Conservation (phyloP, 2,797 vertebrate genomes). For the Sphaeramia orbicularis region DNA sequence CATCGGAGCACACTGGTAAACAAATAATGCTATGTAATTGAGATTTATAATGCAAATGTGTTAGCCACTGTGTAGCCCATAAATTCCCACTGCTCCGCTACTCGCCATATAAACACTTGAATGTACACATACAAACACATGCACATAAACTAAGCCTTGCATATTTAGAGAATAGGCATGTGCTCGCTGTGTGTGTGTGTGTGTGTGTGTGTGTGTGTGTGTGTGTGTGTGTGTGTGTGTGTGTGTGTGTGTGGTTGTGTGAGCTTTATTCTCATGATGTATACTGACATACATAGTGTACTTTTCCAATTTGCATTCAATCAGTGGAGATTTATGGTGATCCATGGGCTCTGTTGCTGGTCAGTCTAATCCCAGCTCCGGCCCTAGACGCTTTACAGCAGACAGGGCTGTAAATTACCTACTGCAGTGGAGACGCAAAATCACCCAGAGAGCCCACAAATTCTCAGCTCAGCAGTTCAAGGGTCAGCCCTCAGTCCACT, state of each 20-base stretch:
- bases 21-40: conserved; percentile 85
- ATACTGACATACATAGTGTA: conserved; percentile 77
- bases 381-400: conserved; percentile 73
- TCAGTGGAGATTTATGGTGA: conserved; percentile 83
- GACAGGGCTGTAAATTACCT: conserved; percentile 82
- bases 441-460: conserved; percentile 63
- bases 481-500: conserved; percentile 65
- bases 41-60: conserved; percentile 85
- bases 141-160: conserved; percentile 57
- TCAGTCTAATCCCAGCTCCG: conserved; percentile 80
- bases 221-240: too few species aligned
- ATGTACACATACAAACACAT: conserved; percentile 47
- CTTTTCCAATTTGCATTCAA: conserved; percentile 86
- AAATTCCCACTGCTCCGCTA: conserved; percentile 64
- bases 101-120: conserved; percentile 42
- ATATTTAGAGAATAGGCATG: conserved; percentile 63
- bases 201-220: too few species aligned
- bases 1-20: conserved; percentile 72
- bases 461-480: conserved; percentile 80
- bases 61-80: conserved; percentile 66
- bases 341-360: conserved; percentile 75
- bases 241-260: too few species aligned
- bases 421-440: conserved; percentile 67
- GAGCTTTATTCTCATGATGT: conserved; percentile 79
- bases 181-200: conserved; percentile 38